Conservation (phyloP, 2,797 vertebrate genomes). For the Petrocephalus schoutedeni region DNA sequence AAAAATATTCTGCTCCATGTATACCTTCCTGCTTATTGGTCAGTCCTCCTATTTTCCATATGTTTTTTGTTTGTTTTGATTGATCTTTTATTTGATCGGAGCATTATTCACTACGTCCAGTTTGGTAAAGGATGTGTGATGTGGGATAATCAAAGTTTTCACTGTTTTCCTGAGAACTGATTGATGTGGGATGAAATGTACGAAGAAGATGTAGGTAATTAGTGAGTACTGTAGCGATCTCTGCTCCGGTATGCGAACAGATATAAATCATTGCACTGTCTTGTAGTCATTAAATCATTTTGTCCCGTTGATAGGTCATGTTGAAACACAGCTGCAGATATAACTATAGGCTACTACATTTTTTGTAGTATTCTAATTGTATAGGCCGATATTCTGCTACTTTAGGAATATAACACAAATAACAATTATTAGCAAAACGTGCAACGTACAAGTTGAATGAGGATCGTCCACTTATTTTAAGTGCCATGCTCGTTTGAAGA, state of each 20-base stretch:
- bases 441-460: neutral
- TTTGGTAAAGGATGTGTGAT: neutral
- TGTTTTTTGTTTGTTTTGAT: neutral
- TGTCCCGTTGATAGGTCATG: neutral
- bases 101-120: neutral
- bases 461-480: neutral
- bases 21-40: neutral
- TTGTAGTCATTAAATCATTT: slow-evolving; percentile 8
- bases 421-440: neutral
- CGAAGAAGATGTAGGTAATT: neutral
- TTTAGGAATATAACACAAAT: neutral
- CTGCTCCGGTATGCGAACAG: neutral
- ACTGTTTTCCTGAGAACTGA: neutral
- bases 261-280: neutral
- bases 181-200: neutral
- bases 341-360: neutral
- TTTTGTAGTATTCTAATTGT: neutral
- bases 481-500: neutral
- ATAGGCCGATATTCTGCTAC: neutral
- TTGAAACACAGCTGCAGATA: neutral
- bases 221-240: neutral
- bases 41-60: neutral
- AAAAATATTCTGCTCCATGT: neutral
- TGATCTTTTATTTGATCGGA: neutral
- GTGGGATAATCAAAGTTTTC: neutral